Conservation (phyloP, 2,113 vertebrate genomes). For the Mormoops blainvillei region DNA sequence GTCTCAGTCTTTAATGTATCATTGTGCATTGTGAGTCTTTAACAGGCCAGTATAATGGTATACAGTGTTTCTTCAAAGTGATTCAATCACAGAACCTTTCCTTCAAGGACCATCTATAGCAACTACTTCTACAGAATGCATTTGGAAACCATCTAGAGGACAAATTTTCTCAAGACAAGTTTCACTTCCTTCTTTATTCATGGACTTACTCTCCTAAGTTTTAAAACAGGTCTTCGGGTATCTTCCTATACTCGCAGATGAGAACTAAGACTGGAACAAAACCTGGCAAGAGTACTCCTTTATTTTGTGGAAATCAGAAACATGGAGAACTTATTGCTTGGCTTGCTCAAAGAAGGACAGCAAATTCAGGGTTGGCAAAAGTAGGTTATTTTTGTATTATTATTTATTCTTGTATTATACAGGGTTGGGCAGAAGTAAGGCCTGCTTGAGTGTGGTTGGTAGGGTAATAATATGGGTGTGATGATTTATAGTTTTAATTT, state of each 20-base stretch:
- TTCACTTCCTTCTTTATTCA: background rate
- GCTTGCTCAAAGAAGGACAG: background rate
- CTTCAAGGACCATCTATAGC: slow-evolving; percentile 3
- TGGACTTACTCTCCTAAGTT: background rate
- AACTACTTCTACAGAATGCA: background rate
- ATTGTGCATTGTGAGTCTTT: background rate
- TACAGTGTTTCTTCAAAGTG: background rate
- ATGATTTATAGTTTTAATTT: no score
- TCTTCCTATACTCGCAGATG: background rate
- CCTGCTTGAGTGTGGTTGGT: no score
- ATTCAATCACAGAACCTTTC: slow-evolving; percentile 1
- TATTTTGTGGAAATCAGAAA: slow-evolving; percentile 1
- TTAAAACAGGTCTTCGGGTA: background rate
- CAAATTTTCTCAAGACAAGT: background rate
- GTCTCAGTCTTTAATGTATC: background rate
- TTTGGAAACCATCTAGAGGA: background rate
- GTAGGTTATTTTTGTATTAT: background rate
- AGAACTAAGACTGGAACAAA: background rate
- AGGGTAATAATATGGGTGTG: no score
- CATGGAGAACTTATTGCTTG: background rate
- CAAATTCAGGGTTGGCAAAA: background rate
- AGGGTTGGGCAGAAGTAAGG: no score
- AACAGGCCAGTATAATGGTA: background rate
- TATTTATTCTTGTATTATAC: no score
- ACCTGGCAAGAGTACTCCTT: background rate